Evolutionary conservation across 2,888 invertebrate genomes (phyloP).

Genomic region (Cataglyphis rosenhaueri): DNA sequence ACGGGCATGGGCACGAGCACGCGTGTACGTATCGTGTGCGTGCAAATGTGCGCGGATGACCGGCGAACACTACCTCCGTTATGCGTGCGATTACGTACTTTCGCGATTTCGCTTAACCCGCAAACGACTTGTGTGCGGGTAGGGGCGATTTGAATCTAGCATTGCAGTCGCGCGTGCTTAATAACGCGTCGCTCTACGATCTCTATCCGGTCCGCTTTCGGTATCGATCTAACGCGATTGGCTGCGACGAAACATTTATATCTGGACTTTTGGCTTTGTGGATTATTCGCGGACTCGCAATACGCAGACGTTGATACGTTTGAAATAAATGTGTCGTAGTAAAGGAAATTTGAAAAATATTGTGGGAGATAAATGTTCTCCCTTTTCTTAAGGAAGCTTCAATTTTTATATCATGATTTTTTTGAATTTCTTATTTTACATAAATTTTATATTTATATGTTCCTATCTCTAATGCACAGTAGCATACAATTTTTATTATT

Average conservation of each 20-base stretch:
- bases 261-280: conserved; percentile 17
- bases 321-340: conserved; percentile 23
- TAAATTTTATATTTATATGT: conserved; percentile 1
- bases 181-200: conserved; percentile 46
- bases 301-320: conserved; percentile 7
- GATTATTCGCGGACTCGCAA: conserved; percentile 32
- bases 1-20: not conserved
- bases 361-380: not conserved
- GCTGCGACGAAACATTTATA: conserved; percentile 24
- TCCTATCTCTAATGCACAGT: not conserved
- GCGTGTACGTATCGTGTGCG: conserved; percentile 16
- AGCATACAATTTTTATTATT: not conserved
- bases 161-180: conserved; percentile 26
- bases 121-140: conserved; percentile 46
- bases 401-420: not conserved
- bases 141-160: conserved; percentile 40
- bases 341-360: not conserved
- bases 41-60: conserved; percentile 9
- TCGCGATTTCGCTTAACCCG: conserved; percentile 61
- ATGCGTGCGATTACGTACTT: conserved; percentile 58
- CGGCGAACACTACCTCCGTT: conserved; percentile 50
- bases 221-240: conserved; percentile 45
- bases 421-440: not conserved
- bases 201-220: conserved; percentile 52
- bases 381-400: not conserved